phyloP scores from a whole-genome alignment of 2,888 invertebrate species.

The Schizotus pectinicornis region DNA sequence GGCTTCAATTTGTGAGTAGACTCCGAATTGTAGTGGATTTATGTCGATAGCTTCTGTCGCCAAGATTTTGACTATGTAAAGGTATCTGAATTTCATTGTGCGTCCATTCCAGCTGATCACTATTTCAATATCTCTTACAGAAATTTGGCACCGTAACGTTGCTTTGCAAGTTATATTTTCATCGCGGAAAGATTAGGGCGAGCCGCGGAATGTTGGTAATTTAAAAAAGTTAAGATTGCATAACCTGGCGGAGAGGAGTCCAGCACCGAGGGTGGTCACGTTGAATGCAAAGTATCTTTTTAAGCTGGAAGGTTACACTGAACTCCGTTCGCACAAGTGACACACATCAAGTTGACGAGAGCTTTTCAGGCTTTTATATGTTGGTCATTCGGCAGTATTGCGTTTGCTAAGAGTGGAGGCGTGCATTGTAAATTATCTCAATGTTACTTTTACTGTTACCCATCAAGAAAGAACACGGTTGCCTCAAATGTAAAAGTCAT shows the following conservation, averaged over 20 bases:
- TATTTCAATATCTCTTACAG: no score
- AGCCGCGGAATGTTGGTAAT: background rate
- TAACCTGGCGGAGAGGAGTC: background rate
- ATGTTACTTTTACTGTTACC: slow-evolving; percentile 35
- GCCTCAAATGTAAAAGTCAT: slow-evolving; percentile 31
- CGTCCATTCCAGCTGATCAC: no score
- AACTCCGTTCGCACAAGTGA: slow-evolving; percentile 13
- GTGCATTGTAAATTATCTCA: slow-evolving; percentile 37
- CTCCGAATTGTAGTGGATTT: slow-evolving; percentile 3
- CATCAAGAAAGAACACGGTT: slow-evolving; percentile 33
- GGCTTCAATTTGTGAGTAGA: slow-evolving; percentile 19
- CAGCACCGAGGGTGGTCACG: slow-evolving; percentile 16
- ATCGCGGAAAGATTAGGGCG: background rate
- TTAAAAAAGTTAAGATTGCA: background rate
- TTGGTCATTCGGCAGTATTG: slow-evolving; percentile 29
- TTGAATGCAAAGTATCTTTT: slow-evolving; percentile 35
- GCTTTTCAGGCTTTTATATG: slow-evolving; percentile 23
- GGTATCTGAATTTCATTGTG: no score
- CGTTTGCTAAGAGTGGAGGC: slow-evolving; percentile 35
- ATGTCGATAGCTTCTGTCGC: slow-evolving; percentile 7
- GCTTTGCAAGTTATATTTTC: slow-evolving; percentile 1
- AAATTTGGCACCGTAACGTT: background rate
- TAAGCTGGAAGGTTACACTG: slow-evolving; percentile 18
- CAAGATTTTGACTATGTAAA: no score
- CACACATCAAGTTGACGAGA: slow-evolving; percentile 25